Evolutionary conservation across 2,113 vertebrate species (phyloP).

Genomic region (Carassius carassius): DNA sequence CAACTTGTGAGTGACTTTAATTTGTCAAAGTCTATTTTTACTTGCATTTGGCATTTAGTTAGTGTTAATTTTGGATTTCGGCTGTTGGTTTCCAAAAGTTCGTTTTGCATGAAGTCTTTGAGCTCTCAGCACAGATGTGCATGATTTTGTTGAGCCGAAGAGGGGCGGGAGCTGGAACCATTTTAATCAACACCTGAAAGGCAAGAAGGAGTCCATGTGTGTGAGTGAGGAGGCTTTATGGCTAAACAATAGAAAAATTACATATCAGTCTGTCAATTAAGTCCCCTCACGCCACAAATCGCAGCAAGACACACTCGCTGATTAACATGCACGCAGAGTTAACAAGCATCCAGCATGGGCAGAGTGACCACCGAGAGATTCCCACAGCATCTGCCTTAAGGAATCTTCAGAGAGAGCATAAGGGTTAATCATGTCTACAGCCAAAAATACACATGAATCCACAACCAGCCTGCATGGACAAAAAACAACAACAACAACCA

Average conservation of each 20-base stretch:
- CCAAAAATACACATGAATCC: neutral
- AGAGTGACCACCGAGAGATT: neutral
- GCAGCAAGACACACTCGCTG: neutral
- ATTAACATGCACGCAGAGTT: constrained; percentile 25
- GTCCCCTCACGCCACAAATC: neutral
- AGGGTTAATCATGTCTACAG: neutral
- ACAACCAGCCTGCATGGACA: neutral
- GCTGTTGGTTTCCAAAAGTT: neutral
- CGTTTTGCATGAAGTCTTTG: neutral
- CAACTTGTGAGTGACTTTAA: neutral
- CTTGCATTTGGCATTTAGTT: neutral
- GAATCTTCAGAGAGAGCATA: neutral
- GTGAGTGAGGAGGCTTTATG: neutral
- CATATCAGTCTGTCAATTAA: constrained; percentile 37
- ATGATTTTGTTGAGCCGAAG: neutral
- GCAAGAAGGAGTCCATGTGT: neutral
- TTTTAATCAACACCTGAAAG: constrained; percentile 30
- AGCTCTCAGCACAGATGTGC: constrained; percentile 9
- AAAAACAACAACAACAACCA: neutral
- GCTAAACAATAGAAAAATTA: constrained; percentile 16
- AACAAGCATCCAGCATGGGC: neutral
- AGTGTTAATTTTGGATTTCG: neutral
- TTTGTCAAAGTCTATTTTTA: neutral
- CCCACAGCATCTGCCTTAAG: constrained; percentile 1
- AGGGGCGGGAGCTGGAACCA: neutral